Evolutionary conservation across 2,797 vertebrate genomes (phyloP), one percentile per base, ranked within the genome.

Genomic region (Micrastur ruficollis): DNA sequence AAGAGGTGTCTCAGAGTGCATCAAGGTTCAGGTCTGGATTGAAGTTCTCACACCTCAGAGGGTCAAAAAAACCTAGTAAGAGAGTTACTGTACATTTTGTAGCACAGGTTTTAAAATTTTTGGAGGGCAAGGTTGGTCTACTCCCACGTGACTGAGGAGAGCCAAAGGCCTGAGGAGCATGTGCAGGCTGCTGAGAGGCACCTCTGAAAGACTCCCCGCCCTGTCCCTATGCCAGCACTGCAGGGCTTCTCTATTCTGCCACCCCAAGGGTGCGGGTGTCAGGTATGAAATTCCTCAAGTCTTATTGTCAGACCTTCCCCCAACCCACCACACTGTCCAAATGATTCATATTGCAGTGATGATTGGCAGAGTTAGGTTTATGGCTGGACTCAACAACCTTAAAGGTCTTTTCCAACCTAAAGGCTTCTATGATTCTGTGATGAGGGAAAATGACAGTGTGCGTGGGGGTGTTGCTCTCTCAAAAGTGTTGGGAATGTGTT

Each of bases 181-280:
- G 2, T 32, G 14, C 22, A 79, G 25, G 18, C 15, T 91, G 18
- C 23, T 62, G 26, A 62, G 47, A 84, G 9, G 6, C 29, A 67
- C 31, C 29, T 55, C 8, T 44, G 32, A 34, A 31, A 34, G 7
- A 27, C 20, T 75, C 8, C 7, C 6, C 21, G 21, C 4, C 6
- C 14, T 11, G 6, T 18, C 10, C 15, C 38, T 65, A 5, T 68
- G 36, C 19, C 0, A 1, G 52, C 27, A 68, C 0, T 0, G 0
- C 20, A 74, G 36, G 9, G 18, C 22, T 70, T 59, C 44, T 73
- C 1, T 1, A 4, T 75, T 87, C 74, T 73, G 27, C 21, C 2
- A 0, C 5, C 15, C 15, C 8, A 22, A 8, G 7, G 8, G 3
- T 29, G 15, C 13, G 6, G 4, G 22, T 63, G 50, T 59, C 40